Evolutionary conservation across 2,797 vertebrate species (phyloP).

Genomic region (Gymnothorax javanicus): DNA sequence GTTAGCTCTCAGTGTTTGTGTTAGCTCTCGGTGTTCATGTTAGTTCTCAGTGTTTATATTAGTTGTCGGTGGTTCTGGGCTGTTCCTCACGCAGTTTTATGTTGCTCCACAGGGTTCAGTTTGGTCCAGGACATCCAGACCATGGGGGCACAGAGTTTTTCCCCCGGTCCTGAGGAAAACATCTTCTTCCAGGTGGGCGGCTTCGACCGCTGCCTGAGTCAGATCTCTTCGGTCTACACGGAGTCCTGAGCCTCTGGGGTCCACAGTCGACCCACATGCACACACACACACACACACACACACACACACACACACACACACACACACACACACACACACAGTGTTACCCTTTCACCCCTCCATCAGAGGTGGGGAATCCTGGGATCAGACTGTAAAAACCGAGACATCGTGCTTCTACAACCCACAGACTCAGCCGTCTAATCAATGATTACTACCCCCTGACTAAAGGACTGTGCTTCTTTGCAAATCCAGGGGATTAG

Average conservation of each 20-base stretch:
- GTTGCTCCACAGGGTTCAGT: slow-evolving; percentile 78
- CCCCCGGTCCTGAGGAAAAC: slow-evolving; percentile 80
- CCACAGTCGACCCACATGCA: slow-evolving; percentile 28
- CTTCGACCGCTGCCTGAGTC: slow-evolving; percentile 92
- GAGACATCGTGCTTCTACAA: too few species aligned
- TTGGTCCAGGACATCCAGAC: slow-evolving; percentile 79
- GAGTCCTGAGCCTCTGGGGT: slow-evolving; percentile 79
- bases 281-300: not conserved
- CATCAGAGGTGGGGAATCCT: not conserved
- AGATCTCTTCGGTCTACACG: slow-evolving; percentile 92
- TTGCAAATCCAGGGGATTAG: too few species aligned
- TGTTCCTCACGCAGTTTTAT: not conserved
- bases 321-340: slow-evolving; percentile 28
- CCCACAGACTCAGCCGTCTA: too few species aligned
- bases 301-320: slow-evolving; percentile 30
- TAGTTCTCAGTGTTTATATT: not conserved
- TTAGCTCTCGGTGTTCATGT: too few species aligned
- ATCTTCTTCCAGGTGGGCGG: slow-evolving; percentile 89
- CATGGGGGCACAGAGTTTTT: slow-evolving; percentile 76
- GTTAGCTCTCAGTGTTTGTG: too few species aligned
- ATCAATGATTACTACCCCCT: too few species aligned
- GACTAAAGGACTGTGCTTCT: too few species aligned
- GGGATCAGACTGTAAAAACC: too few species aligned
- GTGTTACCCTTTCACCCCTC: slow-evolving; percentile 32
- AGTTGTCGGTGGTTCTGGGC: not conserved